Evolutionary conservation across 2,888 invertebrate genomes (phyloP).

Genomic region (Perdita meconis): DNA sequence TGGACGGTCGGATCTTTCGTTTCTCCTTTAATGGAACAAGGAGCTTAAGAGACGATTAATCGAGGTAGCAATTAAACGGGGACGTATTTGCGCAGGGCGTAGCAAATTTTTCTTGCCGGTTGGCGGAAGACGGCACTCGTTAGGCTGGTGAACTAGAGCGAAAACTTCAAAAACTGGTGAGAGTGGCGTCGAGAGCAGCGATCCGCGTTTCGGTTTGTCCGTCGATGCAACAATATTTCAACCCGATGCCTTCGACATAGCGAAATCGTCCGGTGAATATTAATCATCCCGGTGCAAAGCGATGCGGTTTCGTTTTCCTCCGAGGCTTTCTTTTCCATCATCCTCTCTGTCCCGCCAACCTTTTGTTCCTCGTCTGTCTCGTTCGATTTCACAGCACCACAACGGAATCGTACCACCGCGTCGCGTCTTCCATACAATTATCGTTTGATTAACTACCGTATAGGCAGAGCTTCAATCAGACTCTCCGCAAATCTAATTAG

Average conservation of each 20-base stretch:
- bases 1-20: neutral
- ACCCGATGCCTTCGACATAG: conserved; percentile 20
- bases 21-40: neutral
- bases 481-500: neutral
- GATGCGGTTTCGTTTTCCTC: conserved; percentile 35
- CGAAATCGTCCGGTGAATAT: conserved; percentile 31
- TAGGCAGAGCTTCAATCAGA: neutral
- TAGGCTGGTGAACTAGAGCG: conserved; percentile 73
- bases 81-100: conserved; percentile 37
- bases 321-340: conserved; percentile 10
- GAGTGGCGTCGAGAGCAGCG: conserved; percentile 62
- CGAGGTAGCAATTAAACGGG: conserved; percentile 51
- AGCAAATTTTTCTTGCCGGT: conserved; percentile 54
- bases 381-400: neutral
- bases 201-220: conserved; percentile 45
- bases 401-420: neutral
- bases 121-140: conserved; percentile 64
- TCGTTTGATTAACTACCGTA: neutral
- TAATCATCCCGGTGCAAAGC: conserved; percentile 3
- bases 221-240: conserved; percentile 26
- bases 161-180: conserved; percentile 75
- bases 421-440: neutral
- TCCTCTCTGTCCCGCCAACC: neutral
- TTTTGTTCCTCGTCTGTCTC: neutral
- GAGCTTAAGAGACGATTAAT: neutral